Conservation (phyloP, 2,113 vertebrate genomes). For the zebrafish (Danio rerio) region DNA sequence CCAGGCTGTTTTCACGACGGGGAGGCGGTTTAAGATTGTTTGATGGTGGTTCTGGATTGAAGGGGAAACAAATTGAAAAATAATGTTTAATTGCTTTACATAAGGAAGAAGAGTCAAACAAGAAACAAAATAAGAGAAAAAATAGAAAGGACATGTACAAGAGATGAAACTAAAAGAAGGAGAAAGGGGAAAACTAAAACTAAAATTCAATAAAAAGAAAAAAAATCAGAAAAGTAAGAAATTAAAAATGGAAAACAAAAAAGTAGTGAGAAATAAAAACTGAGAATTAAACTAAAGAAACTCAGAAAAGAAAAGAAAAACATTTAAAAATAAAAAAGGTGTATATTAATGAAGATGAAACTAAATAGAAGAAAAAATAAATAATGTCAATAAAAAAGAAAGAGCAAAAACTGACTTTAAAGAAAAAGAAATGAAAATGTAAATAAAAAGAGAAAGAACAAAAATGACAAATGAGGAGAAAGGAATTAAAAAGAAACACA, state of each 20-base stretch:
- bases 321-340: too few relatives aligned
- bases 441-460: neutral
- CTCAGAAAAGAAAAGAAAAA: too few relatives aligned
- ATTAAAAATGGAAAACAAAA: neutral
- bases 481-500: neutral
- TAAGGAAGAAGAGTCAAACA: too few relatives aligned
- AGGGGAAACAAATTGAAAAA: conserved; percentile 13
- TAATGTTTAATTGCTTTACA: too few relatives aligned
- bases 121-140: neutral
- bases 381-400: too few relatives aligned
- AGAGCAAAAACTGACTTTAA: too few relatives aligned
- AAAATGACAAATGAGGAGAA: neutral
- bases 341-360: too few relatives aligned
- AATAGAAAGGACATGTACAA: neutral
- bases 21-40: conserved; percentile 91
- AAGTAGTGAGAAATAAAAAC: too few relatives aligned
- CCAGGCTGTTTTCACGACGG: conserved; percentile 91
- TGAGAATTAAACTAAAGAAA: too few relatives aligned
- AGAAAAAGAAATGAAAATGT: too few relatives aligned
- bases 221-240: neutral
- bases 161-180: neutral
- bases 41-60: conserved; percentile 88
- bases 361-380: too few relatives aligned
- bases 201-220: neutral
- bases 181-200: neutral